Conservation (phyloP, 2,113 vertebrate genomes). For the Ranitomeya imitator region DNA sequence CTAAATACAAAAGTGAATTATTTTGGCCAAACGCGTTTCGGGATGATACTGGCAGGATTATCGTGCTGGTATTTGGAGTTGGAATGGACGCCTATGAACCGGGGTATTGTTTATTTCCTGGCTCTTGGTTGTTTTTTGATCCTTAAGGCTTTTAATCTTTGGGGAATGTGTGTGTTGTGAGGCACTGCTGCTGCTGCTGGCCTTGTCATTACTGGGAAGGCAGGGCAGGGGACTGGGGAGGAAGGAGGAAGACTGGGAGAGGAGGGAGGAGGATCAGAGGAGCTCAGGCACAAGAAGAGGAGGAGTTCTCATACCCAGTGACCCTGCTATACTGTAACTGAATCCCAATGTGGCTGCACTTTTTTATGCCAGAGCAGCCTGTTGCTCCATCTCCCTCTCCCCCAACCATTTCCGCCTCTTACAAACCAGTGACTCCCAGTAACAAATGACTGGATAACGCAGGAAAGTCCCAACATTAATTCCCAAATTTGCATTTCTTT, state of each 20-base stretch:
- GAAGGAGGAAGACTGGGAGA: not conserved
- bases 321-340: constrained; percentile 47
- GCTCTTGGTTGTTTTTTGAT: constrained; percentile 32
- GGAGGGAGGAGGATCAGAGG: constrained; percentile 21
- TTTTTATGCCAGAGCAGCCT: constrained; percentile 32
- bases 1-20: constrained; percentile 10
- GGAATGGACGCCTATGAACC: constrained; percentile 12
- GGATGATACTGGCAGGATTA: not conserved
- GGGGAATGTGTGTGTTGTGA: constrained; percentile 39
- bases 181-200: constrained; percentile 17
- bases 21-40: not conserved
- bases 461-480: not conserved
- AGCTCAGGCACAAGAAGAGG: constrained; percentile 39
- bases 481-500: not conserved
- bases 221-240: not conserved
- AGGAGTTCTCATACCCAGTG: constrained; percentile 20
- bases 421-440: constrained; percentile 33
- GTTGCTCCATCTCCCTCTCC: constrained; percentile 39
- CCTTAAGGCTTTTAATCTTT: constrained; percentile 44
- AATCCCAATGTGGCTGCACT: constrained; percentile 52
- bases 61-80: not conserved
- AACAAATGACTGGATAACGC: not conserved
- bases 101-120: constrained; percentile 6
- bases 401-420: constrained; percentile 44
- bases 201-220: constrained; percentile 26